These are phyloP conservation scores for Onychomys torridus DNA, from an alignment of 2,797 vertebrate species.

Conservation along the genomic window DNA sequence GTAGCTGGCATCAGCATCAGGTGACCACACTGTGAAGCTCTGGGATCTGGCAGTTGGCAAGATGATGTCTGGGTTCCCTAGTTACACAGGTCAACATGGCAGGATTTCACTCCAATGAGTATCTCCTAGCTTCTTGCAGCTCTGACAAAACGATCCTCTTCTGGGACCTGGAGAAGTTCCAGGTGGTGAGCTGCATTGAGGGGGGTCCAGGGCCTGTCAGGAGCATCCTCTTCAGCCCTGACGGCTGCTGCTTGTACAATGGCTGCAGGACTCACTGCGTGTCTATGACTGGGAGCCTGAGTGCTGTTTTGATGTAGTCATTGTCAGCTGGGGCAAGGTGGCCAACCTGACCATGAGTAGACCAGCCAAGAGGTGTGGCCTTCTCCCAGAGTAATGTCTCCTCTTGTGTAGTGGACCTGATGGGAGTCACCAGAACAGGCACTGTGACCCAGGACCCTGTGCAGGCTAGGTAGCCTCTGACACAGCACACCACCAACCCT, in stretches of 20 bases:
- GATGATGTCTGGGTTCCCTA: constrained; percentile 95
- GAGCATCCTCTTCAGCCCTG: constrained; percentile 93
- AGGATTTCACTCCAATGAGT: constrained; percentile 98
- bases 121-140: constrained; percentile 96
- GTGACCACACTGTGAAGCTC: constrained; percentile 96
- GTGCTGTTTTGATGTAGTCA: constrained; percentile 95
- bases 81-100: constrained; percentile 93
- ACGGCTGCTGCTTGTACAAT: constrained; percentile 94
- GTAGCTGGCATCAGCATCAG: constrained; percentile 96
- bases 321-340: constrained; percentile 95
- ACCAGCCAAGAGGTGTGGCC: constrained; percentile 96
- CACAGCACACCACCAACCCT: constrained; percentile 83
- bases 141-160: constrained; percentile 96
- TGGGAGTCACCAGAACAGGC: constrained; percentile 92
- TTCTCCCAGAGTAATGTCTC: constrained; percentile 93
- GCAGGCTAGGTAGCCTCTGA: constrained; percentile 88
- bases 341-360: constrained; percentile 94
- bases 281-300: constrained; percentile 98
- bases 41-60: constrained; percentile 97
- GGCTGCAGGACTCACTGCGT: constrained; percentile 92
- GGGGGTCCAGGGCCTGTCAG: constrained; percentile 93
- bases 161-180: constrained; percentile 99
- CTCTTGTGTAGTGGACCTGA: constrained; percentile 95
- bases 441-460: constrained; percentile 89
- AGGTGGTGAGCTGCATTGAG: constrained; percentile 95